These are phyloP conservation scores for Camponotus fellah DNA, from an alignment of 2,888 invertebrate species.

Conservation along the genomic window DNA sequence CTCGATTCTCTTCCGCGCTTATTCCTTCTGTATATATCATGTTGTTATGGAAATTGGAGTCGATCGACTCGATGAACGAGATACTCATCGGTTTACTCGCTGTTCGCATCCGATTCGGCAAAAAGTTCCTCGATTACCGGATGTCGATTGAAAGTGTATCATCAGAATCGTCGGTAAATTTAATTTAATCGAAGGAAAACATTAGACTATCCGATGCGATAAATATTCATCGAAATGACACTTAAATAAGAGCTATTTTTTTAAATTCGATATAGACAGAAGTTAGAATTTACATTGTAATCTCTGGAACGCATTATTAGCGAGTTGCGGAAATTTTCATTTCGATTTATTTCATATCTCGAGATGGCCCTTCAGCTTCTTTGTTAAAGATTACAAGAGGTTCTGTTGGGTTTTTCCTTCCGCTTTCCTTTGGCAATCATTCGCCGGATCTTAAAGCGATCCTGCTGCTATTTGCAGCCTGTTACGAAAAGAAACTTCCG, in stretches of 20 bases:
- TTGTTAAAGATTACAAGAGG: neutral
- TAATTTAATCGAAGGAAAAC: neutral
- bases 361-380: neutral
- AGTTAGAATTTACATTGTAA: neutral
- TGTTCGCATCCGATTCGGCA: neutral
- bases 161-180: neutral
- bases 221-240: neutral
- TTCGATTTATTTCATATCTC: neutral
- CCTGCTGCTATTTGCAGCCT: neutral
- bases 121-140: slow-evolving; percentile 3
- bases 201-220: neutral
- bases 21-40: slow-evolving; percentile 14
- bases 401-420: neutral
- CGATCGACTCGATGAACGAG: slow-evolving; percentile 21
- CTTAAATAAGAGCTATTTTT: neutral
- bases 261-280: neutral
- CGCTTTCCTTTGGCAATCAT: neutral
- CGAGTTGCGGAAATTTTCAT: neutral
- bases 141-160: slow-evolving; percentile 14
- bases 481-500: neutral
- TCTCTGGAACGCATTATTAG: neutral
- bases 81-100: neutral
- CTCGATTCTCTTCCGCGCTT: slow-evolving; percentile 20
- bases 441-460: slow-evolving; percentile 1
- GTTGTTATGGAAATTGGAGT: slow-evolving; percentile 44